phyloP scores from a whole-genome alignment of 2,888 invertebrate species.

The Ormyrus nitidulus region DNA sequence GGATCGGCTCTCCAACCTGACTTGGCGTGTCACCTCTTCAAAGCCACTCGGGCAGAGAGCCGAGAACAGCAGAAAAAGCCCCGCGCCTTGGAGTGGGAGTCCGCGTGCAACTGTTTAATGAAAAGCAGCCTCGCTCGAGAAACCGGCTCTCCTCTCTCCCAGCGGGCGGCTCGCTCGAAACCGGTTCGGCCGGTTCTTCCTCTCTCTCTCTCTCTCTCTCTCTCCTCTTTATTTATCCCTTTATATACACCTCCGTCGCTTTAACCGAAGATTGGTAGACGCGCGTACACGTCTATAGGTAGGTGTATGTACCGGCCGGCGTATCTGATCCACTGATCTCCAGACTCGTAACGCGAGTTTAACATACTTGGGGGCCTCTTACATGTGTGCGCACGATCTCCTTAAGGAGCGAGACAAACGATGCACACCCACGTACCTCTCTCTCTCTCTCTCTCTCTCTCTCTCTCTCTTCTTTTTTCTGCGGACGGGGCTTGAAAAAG shows the following conservation, averaged over 20 bases:
- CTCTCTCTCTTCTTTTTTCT: neutral
- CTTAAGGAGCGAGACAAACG: conserved; percentile 51
- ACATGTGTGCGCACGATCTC: conserved; percentile 34
- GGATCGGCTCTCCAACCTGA: too few species aligned
- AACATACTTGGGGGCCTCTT: conserved; percentile 41
- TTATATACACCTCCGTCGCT: conserved; percentile 60
- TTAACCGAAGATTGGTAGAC: conserved; percentile 47
- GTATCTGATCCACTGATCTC: conserved; percentile 54
- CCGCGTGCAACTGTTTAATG: conserved; percentile 69
- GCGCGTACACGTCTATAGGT: neutral
- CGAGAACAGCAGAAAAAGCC: neutral
- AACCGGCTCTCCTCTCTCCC: conserved; percentile 22
- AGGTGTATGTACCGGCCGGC: conserved; percentile 13
- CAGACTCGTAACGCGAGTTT: conserved; percentile 56
- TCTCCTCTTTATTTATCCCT: conserved; percentile 65
- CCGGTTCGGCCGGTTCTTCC: conserved; percentile 69
- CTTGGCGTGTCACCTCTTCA: neutral
- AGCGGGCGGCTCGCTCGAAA: conserved; percentile 61
- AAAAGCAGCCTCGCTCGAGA: conserved; percentile 60
- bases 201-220: conserved; percentile 39
- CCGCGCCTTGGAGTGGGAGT: conserved; percentile 56
- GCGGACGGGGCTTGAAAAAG: conserved; percentile 5
- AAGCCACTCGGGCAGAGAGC: neutral
- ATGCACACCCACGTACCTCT: conserved; percentile 45
- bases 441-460: conserved; percentile 8